Evolutionary conservation across 2,888 invertebrate genomes (phyloP).

Genomic region (Xestia rhomboidea): DNA sequence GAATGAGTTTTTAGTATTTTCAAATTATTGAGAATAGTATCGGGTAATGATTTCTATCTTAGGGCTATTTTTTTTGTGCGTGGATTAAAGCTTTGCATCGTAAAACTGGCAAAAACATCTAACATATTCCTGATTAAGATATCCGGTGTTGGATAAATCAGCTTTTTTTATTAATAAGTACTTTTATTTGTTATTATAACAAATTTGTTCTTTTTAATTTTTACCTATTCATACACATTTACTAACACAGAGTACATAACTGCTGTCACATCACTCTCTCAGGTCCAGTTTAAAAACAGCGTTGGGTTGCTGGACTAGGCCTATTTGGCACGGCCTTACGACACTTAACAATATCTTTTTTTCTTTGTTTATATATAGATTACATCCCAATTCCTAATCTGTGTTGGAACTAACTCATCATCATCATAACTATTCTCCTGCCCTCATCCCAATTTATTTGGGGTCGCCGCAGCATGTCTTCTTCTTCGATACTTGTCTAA

Average conservation of each 20-base stretch:
- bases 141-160: not conserved
- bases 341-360: not conserved
- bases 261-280: not conserved
- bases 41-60: not conserved
- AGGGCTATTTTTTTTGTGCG: not conserved
- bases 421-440: not conserved
- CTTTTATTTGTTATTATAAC: not conserved
- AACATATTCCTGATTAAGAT: not conserved
- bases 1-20: not conserved
- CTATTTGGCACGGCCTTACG: not conserved
- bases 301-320: not conserved
- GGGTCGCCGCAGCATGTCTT: not conserved
- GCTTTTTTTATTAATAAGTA: too few species aligned
- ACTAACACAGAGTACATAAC: not conserved
- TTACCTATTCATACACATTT: not conserved
- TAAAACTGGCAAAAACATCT: not conserved
- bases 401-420: not conserved
- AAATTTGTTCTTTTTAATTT: not conserved
- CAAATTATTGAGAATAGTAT: not conserved
- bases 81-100: not conserved
- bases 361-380: not conserved
- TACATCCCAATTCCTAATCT: not conserved
- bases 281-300: not conserved
- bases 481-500: not conserved
- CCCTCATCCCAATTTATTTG: not conserved